These are phyloP conservation scores for Tragopan temminckii DNA, from an alignment of 2,797 vertebrate genomes.

Conservation along the genomic window DNA sequence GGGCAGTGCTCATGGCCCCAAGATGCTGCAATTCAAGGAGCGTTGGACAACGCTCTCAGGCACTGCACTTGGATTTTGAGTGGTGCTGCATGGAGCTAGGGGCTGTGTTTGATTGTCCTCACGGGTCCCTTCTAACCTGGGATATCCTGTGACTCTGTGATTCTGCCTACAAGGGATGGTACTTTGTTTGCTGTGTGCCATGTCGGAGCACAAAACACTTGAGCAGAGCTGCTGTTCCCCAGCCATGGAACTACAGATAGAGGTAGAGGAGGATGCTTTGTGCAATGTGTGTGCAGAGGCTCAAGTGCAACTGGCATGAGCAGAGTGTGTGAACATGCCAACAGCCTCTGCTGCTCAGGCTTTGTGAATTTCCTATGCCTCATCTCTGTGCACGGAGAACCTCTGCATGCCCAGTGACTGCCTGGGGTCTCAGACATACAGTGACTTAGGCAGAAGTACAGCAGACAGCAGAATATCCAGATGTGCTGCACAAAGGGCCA, in stretches of 20 bases:
- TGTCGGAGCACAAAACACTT: background rate
- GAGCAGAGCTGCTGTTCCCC: background rate
- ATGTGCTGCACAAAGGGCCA: background rate
- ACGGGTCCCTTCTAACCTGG: no score
- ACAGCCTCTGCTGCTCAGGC: rapidly evolving
- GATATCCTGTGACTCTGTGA: background rate
- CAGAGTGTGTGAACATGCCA: rapidly evolving
- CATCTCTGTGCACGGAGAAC: rapidly evolving
- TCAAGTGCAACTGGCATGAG: rapidly evolving
- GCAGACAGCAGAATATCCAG: background rate
- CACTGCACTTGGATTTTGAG: background rate
- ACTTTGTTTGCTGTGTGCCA: rapidly evolving
- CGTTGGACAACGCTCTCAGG: background rate
- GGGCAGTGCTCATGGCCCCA: background rate
- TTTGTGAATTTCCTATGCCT: rapidly evolving
- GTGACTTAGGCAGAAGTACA: background rate
- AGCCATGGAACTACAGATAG: rapidly evolving
- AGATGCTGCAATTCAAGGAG: background rate
- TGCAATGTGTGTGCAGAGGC: rapidly evolving
- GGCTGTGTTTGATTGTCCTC: background rate
- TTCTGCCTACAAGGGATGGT: rapidly evolving
- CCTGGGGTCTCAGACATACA: no score
- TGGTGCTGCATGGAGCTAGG: background rate
- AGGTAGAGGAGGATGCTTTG: rapidly evolving
- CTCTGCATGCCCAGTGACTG: rapidly evolving